These are phyloP conservation scores for Tetanocera ferruginea DNA, from an alignment of 2,888 invertebrate genomes.

Conservation along the genomic window DNA sequence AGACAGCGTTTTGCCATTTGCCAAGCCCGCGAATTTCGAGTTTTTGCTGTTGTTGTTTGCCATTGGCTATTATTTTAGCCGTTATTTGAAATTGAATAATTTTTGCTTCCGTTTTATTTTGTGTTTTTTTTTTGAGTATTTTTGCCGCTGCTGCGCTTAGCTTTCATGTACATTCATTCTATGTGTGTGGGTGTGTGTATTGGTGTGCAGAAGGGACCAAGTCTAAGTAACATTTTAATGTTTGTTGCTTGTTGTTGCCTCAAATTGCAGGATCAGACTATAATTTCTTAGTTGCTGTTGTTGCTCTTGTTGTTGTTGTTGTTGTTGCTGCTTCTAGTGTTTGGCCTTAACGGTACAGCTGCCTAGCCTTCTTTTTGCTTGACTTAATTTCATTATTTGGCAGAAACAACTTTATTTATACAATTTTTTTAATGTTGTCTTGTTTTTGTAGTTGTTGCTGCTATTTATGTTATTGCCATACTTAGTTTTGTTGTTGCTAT, in stretches of 20 bases:
- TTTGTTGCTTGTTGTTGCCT: too few species aligned
- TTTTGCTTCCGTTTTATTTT: not conserved
- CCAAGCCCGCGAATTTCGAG: not conserved
- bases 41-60: not conserved
- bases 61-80: slow-evolving; percentile 16
- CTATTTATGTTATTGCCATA: not conserved
- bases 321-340: not conserved
- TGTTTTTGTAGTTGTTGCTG: not conserved
- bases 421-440: too few species aligned
- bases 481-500: too few species aligned
- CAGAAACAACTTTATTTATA: too few species aligned
- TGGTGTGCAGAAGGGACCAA: too few species aligned
- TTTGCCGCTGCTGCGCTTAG: not conserved
- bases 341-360: not conserved
- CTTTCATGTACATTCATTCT: not conserved
- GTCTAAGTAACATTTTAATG: too few species aligned
- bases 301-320: slow-evolving; percentile 15
- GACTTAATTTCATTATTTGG: too few species aligned
- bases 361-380: too few species aligned
- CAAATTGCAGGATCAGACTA: not conserved
- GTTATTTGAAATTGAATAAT: slow-evolving; percentile 21
- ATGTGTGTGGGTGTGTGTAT: not conserved
- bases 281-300: slow-evolving; percentile 5
- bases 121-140: not conserved
- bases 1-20: too few species aligned